A percentile compares a stretch with the other conserved stretches of the same genome.
Conservation (phyloP, 2,888 invertebrate species). For the Acanthosepion pharaonis region DNA sequence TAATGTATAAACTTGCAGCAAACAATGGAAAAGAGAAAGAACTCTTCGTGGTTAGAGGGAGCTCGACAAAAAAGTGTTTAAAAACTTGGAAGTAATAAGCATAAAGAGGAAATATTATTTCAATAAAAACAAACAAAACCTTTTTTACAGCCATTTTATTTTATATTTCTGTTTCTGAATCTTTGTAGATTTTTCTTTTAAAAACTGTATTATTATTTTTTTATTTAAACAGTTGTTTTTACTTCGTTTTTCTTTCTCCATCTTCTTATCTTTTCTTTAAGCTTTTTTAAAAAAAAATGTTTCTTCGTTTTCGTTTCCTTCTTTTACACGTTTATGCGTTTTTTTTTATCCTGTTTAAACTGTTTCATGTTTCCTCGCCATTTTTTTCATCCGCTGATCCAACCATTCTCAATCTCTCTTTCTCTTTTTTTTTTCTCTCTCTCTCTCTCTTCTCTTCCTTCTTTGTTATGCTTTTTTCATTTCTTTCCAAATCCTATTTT, state of each 20-base stretch:
- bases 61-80: background rate
- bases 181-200: background rate
- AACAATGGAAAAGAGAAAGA: background rate
- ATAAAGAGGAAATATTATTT: constrained; percentile 10
- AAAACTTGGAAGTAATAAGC: background rate
- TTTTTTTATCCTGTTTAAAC: no score
- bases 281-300: no score
- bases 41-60: no score
- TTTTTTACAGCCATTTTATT: background rate
- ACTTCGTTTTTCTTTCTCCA: background rate
- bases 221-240: background rate
- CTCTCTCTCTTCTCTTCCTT: background rate
- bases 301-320: no score
- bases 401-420: background rate
- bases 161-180: background rate
- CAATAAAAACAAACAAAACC: background rate
- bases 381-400: background rate
- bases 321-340: no score
- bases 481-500: background rate
- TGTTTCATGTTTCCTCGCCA: no score
- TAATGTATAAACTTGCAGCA: background rate
- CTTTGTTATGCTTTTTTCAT: background rate
- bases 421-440: background rate
- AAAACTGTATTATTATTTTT: no score
- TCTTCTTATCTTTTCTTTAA: no score